Evolutionary conservation across 2,888 invertebrate genomes (phyloP), one percentile per base, ranked within the genome.

Genomic region (Trachelus troglodyta): DNA sequence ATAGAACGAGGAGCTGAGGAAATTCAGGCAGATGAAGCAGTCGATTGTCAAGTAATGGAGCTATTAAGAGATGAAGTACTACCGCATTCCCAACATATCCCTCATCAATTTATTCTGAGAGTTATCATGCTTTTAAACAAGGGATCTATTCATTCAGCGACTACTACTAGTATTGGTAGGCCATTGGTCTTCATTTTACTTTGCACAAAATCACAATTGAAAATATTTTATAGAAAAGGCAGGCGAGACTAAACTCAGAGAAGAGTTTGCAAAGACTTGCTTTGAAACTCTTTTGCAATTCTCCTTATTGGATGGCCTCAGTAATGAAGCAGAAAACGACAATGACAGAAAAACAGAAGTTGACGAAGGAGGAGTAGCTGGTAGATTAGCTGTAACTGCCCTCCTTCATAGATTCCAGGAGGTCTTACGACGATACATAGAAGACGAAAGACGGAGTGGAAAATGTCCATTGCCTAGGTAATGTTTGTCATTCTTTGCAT

Each of bases 281-380:
- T 99, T 99, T 89, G 98, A 99, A 92, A 98, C 98, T 0, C 92
- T 99, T 34, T 93, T 99, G 74, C 98, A 98, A 92, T 98, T 98
- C 92, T 98, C 98, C 0, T 94, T 96, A 89, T 92, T 97, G 9
- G 96, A 97, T 85, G 96, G 96, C 81, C 92, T 95, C 69, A 92
- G 90, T 75, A 89, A 87, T 34, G 92, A 92, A 75, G 84, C 90
- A 23, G 89, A 90, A 75, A 78, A 80, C 40, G 33, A 68, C 11
- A 83, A 79, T 34, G 83, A 84, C 30, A 85, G 83, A 33, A 83
- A 81, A 34, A 69, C 85, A 74, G 88, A 90, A 76, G 91, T 91
- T 75, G 93, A 93, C 37, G 94, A 94, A 85, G 93, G 94, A 74
- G 94, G 94, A 12, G 93, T 96, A 87, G 93, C 96, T 86, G 94